Conservation (phyloP, 2,888 invertebrate species). For the Drosophila tanythrix region DNA sequence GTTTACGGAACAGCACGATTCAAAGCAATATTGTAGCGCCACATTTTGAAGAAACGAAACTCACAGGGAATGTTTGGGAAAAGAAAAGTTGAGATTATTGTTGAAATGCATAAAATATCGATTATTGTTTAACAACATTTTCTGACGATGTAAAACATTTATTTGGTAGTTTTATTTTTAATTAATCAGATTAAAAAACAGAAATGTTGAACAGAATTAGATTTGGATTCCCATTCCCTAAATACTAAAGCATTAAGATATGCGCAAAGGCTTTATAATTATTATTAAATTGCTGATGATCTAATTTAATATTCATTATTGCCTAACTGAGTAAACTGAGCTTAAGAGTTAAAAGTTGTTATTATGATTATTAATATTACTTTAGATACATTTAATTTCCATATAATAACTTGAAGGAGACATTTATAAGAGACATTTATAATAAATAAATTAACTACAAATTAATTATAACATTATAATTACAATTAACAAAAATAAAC, state of each 20-base stretch:
- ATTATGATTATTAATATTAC: not conserved
- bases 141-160: not conserved
- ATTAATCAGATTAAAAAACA: not conserved
- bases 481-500: not conserved
- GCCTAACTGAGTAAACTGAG: no score
- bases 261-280: not conserved
- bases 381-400: not conserved
- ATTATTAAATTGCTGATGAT: not conserved
- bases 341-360: not conserved
- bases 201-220: not conserved
- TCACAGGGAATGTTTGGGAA: not conserved
- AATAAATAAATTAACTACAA: not conserved
- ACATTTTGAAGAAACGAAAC: conserved; percentile 9
- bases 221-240: not conserved
- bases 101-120: not conserved
- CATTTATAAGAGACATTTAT: not conserved
- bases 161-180: not conserved
- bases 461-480: not conserved
- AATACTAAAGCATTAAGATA: not conserved
- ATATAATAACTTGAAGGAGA: not conserved
- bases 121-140: not conserved
- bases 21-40: conserved; percentile 20
- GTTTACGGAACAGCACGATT: conserved; percentile 25
- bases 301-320: no score
- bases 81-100: not conserved